Percentiles rank a stretch among this genome's conserved stretches.
These are phyloP conservation scores for Coccyzus lansbergi DNA, from an alignment of 2,797 vertebrate genomes.

Conservation along the genomic window DNA sequence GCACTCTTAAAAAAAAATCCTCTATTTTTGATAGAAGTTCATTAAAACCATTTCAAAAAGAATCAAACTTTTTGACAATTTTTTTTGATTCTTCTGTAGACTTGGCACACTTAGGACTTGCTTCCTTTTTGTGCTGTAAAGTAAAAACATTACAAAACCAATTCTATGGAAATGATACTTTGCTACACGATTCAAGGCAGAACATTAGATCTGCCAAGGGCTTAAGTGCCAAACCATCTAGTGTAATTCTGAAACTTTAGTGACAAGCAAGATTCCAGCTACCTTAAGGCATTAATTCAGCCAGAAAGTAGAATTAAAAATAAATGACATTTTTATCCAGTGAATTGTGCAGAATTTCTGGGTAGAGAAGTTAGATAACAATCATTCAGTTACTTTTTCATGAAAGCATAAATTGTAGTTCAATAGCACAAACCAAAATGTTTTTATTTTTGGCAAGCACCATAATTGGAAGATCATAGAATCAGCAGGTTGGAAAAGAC, in stretches of 20 bases:
- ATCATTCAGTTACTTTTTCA: background rate
- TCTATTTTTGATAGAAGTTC: background rate
- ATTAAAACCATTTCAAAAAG: background rate
- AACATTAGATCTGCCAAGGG: background rate
- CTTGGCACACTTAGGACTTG: background rate
- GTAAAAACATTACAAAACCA: background rate
- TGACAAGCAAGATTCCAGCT: background rate
- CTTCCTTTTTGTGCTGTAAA: background rate
- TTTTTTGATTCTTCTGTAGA: background rate
- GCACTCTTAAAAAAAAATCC: background rate
- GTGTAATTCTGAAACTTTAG: background rate
- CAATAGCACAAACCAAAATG: background rate
- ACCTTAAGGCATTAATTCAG: conserved; percentile 32
- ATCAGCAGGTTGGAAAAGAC: too few species aligned
- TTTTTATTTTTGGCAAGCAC: background rate
- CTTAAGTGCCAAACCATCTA: background rate
- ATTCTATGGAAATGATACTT: background rate
- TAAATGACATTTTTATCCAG: background rate
- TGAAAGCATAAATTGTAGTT: background rate
- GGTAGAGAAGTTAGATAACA: background rate
- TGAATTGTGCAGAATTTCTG: conserved; percentile 8
- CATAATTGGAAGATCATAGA: background rate
- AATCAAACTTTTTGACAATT: rapidly evolving
- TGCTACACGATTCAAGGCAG: background rate
- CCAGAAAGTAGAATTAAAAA: conserved; percentile 37